Evolutionary conservation across 2,797 vertebrate genomes (phyloP).

Genomic region (Rhinogobio ventralis): DNA sequence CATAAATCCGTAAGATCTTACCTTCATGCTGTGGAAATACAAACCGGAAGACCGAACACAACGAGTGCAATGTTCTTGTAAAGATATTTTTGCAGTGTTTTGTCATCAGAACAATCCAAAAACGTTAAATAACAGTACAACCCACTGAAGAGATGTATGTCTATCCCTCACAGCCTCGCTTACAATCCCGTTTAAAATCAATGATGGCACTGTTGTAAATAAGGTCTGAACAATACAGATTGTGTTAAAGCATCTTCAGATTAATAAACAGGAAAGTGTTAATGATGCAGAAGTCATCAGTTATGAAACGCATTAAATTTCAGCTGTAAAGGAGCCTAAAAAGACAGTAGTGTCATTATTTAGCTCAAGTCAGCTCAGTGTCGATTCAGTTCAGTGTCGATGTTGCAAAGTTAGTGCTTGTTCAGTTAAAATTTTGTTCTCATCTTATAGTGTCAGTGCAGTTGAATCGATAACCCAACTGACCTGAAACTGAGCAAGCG

Average conservation of each 20-base stretch:
- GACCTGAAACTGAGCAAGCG: not conserved
- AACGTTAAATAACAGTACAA: too few species aligned
- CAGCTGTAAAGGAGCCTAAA: not conserved
- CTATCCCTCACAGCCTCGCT: too few species aligned
- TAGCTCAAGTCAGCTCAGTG: not conserved
- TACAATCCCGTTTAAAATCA: too few species aligned
- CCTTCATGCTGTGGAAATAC: too few species aligned
- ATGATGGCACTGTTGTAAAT: too few species aligned
- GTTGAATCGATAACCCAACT: not conserved
- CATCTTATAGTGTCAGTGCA: not conserved
- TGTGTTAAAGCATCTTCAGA: not conserved
- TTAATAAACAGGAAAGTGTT: not conserved
- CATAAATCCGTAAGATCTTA: not conserved
- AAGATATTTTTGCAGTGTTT: too few species aligned
- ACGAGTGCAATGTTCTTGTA: too few species aligned
- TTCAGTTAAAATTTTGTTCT: not conserved
- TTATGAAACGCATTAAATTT: not conserved
- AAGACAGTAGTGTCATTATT: not conserved
- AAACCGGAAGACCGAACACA: too few species aligned
- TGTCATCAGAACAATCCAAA: too few species aligned
- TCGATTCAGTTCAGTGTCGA: not conserved
- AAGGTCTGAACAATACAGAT: not conserved
- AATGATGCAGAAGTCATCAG: not conserved
- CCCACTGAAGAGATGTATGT: too few species aligned
- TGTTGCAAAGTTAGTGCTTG: not conserved